Conservation (phyloP, 2,888 invertebrate species). For the Operophtera brumata region DNA sequence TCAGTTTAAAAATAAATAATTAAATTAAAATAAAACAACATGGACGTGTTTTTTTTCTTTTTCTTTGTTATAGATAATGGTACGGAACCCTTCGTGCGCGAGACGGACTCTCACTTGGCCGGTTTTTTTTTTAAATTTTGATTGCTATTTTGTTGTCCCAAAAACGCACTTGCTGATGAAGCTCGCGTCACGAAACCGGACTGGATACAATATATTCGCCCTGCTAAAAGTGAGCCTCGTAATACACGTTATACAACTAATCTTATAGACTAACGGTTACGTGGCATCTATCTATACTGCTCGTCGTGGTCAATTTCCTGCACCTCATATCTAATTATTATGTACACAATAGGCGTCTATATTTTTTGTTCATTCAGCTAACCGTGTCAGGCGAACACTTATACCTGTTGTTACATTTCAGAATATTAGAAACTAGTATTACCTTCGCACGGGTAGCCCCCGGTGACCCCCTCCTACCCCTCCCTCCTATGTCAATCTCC, state of each 20-base stretch:
- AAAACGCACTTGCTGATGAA: constrained; percentile 14
- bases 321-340: constrained; percentile 47
- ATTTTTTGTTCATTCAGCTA: constrained; percentile 28
- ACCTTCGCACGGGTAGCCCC: no score
- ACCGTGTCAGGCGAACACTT: constrained; percentile 28
- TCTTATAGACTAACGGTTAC: constrained; percentile 63
- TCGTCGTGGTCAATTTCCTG: constrained; percentile 52
- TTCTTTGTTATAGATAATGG: no score
- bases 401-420: background rate
- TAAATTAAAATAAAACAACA: no score
- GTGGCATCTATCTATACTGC: constrained; percentile 47
- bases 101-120: no score
- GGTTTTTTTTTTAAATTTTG: no score
- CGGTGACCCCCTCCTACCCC: no score
- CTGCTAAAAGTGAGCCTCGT: constrained; percentile 51
- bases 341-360: constrained; percentile 31
- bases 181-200: constrained; percentile 51
- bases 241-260: constrained; percentile 69
- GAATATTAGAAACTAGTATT: background rate
- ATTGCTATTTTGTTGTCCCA: background rate
- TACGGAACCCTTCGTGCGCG: no score
- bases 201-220: constrained; percentile 61
- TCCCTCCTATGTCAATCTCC: no score
- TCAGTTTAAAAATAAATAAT: no score
- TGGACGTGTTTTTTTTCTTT: no score